These are phyloP conservation scores for Cryptops parisi DNA, from an alignment of 2,888 invertebrate species.

Conservation along the genomic window DNA sequence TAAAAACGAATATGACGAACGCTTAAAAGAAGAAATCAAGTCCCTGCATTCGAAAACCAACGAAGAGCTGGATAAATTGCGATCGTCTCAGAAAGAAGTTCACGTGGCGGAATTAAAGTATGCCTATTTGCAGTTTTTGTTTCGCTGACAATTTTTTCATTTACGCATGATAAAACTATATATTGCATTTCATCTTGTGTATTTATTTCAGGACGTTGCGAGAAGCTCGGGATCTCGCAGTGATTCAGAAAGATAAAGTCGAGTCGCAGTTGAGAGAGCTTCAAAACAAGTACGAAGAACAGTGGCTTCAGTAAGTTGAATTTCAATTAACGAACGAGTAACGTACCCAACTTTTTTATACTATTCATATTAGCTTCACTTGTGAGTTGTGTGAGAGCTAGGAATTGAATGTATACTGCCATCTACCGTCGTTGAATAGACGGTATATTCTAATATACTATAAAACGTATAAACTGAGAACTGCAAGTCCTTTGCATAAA, in stretches of 20 bases:
- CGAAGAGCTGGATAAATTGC: constrained; percentile 14
- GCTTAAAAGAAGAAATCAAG: constrained; percentile 16
- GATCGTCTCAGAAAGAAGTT: constrained; percentile 4
- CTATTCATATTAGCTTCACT: too few species aligned
- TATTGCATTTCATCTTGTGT: constrained; percentile 1
- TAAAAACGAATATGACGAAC: constrained; percentile 18
- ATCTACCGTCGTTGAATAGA: too few species aligned
- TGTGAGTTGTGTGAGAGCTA: too few species aligned
- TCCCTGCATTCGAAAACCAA: constrained; percentile 13
- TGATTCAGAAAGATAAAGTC: constrained; percentile 11
- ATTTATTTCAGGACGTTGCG: constrained; percentile 10
- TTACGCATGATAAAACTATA: too few species aligned
- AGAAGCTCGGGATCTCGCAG: constrained; percentile 13
- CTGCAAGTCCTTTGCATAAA: too few species aligned
- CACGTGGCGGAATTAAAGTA: constrained; percentile 16
- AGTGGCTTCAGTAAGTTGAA: constrained; percentile 3
- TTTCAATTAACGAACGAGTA: constrained; percentile 11
- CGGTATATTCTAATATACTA: too few species aligned
- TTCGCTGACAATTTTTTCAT: too few species aligned
- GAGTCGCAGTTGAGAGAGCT: constrained; percentile 7
- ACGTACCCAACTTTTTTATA: too few species aligned
- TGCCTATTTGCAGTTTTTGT: too few species aligned
- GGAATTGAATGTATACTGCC: too few species aligned
- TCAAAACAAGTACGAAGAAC: constrained; percentile 12
- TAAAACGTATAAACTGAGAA: neutral